These are phyloP conservation scores for Drosophila mulleri DNA, from an alignment of 2,888 invertebrate genomes.

Conservation along the genomic window DNA sequence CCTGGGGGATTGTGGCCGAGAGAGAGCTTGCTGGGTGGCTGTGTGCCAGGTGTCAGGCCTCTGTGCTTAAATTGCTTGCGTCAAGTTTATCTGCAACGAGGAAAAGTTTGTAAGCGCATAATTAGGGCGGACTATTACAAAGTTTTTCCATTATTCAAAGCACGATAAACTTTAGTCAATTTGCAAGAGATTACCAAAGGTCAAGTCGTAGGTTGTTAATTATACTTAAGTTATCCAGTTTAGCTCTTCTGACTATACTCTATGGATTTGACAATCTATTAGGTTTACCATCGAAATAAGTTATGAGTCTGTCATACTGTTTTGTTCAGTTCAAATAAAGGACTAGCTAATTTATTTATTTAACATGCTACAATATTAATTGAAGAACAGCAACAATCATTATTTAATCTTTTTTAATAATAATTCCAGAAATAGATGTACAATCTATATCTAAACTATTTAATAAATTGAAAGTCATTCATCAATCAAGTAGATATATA, in stretches of 20 bases:
- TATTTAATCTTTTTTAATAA: too few relatives aligned
- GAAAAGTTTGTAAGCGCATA: constrained; percentile 57
- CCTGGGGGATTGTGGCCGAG: background rate
- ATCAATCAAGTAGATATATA: background rate
- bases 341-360: too few relatives aligned
- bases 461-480: background rate
- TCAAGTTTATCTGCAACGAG: constrained; percentile 62
- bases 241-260: background rate
- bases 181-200: constrained; percentile 42
- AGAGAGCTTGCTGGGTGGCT: background rate
- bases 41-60: constrained; percentile 15
- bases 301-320: background rate
- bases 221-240: background rate
- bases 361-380: background rate
- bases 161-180: constrained; percentile 39
- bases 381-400: too few relatives aligned
- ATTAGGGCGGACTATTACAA: constrained; percentile 48
- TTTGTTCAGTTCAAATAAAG: too few relatives aligned
- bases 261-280: background rate
- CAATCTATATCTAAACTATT: too few relatives aligned
- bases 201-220: constrained; percentile 5
- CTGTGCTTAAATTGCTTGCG: constrained; percentile 34
- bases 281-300: background rate
- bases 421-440: too few relatives aligned
- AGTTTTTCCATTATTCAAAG: constrained; percentile 63